Evolutionary conservation across 2,113 vertebrate species (phyloP).

Genomic region (Rhizomys pruinosus): DNA sequence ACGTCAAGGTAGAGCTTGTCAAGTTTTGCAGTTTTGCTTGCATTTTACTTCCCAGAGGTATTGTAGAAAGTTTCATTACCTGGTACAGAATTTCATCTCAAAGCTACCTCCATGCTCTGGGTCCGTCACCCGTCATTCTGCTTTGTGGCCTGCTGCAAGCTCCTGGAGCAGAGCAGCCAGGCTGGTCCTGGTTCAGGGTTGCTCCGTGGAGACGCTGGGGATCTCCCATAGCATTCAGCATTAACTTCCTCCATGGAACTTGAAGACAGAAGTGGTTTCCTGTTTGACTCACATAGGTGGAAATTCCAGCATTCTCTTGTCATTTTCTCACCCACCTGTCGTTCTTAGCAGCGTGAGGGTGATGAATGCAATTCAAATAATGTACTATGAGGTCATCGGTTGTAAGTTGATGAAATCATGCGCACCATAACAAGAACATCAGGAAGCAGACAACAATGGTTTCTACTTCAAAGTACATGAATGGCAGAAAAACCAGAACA

Average conservation of each 20-base stretch:
- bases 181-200: neutral
- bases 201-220: neutral
- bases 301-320: neutral
- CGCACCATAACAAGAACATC: neutral
- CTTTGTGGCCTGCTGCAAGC: neutral
- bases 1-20: neutral
- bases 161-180: neutral
- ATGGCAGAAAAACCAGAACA: neutral
- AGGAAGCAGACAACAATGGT: slow-evolving; percentile 4
- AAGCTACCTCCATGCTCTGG: neutral
- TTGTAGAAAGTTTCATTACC: neutral
- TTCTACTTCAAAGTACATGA: slow-evolving; percentile 7
- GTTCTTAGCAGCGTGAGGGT: neutral
- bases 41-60: neutral
- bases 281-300: slow-evolving; percentile 42
- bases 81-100: neutral
- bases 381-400: neutral
- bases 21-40: neutral
- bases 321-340: neutral
- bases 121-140: neutral
- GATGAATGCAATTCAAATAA: neutral
- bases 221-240: neutral
- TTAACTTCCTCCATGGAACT: neutral
- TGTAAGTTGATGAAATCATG: slow-evolving; percentile 11
- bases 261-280: slow-evolving; percentile 15